Conservation (phyloP, 1,140 invertebrate genomes). For the Magallana gigas region DNA sequence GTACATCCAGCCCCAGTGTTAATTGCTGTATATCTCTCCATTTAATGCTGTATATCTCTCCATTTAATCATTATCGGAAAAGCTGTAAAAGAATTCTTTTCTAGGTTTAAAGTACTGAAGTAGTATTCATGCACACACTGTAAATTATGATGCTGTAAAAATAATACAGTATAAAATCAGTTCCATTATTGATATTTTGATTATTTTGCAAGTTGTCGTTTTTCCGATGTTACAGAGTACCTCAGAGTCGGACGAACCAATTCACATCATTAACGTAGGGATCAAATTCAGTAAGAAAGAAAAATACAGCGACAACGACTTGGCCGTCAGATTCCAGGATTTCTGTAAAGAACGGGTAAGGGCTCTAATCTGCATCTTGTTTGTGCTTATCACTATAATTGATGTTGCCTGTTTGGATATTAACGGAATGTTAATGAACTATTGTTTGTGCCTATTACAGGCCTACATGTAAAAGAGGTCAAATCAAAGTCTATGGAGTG, state of each 20-base stretch:
- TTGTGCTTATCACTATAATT: background rate
- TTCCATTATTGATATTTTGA: too few species aligned
- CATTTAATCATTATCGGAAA: too few species aligned
- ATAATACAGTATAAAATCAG: too few species aligned
- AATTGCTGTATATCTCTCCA: too few species aligned
- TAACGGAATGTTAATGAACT: too few species aligned
- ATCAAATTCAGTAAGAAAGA: slow-evolving; percentile 88
- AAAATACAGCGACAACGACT: slow-evolving; percentile 86
- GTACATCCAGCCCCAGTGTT: too few species aligned
- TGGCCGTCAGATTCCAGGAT: slow-evolving; percentile 88
- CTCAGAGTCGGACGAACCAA: slow-evolving; percentile 86
- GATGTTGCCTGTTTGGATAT: too few species aligned
- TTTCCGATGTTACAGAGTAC: slow-evolving; percentile 62
- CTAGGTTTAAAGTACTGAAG: too few species aligned
- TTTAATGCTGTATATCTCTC: too few species aligned
- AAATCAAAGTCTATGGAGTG: background rate
- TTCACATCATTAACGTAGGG: slow-evolving; percentile 94
- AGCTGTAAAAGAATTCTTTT: too few species aligned
- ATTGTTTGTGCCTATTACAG: background rate
- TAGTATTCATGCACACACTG: too few species aligned
- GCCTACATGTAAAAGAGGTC: background rate
- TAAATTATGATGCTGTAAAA: too few species aligned
- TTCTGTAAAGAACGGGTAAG: slow-evolving; percentile 88
- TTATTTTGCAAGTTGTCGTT: background rate
- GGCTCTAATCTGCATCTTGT: background rate